Base-by-base conservation (phyloP, 2,888 invertebrate species). In the Anticlea derivata region DNA sequence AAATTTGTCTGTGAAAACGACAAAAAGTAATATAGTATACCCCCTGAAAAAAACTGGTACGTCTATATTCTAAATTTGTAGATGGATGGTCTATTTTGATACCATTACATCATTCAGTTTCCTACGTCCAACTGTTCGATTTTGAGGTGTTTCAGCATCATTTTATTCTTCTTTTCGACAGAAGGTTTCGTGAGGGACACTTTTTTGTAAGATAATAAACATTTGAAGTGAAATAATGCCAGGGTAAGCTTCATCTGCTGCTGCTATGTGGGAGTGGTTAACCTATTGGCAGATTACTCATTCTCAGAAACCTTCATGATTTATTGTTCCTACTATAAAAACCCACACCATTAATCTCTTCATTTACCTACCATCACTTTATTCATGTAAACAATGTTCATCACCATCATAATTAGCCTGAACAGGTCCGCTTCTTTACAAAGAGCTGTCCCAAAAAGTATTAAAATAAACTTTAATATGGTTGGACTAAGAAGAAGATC, bases 201-300 rank as follows among this genome's bases (percentile, higher is more conserved):
- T 56, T 68, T 55, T 57, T 68, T 61, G 60, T 57, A 55, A 59
- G 40, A 59, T 70, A 55, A 40, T 63, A 58, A 61, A 60, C 65
- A 58, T 40, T 73, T 63, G 63, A 67, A 63, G 71, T 68, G 72
- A 67, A 86, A 83, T 41, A 81, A 89, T 90, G 89, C 89, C 89
- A 72, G 87, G 89, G 89, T 90, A 90, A 90, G 89, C 70, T 72
- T 72, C 80, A 83, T 73, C 73, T 81, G 80, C 63, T 22, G 17
- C 37, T 43, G 13, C 30, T 56, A 63, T 61, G 73, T 79, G 83
- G 86, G 88, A 86, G 86, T 86, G 86, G 86, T 76, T 74, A 72
- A 74, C 76, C 72, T 75, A 76, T 75, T 55, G 52, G 49, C 35
- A 40, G 65, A 71, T 70, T 70, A 65, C 65, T 79, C 73, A 70